phyloP scores from a whole-genome alignment of 1,140 invertebrate genomes.

The Heliconius himera region DNA sequence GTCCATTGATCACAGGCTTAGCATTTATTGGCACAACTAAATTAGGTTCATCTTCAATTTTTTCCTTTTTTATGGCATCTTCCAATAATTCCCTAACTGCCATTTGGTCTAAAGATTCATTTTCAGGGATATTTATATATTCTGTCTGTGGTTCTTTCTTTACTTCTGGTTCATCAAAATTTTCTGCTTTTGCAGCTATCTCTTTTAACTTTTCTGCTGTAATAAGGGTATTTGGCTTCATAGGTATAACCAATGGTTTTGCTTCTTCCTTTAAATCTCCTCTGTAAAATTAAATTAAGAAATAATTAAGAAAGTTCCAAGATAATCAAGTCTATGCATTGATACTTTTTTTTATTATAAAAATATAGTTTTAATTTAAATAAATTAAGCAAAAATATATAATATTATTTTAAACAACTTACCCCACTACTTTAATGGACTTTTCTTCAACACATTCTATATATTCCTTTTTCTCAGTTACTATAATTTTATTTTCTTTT shows the following conservation, averaged over 20 bases:
- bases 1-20: slow-evolving; percentile 80
- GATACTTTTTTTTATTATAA: too few relatives aligned
- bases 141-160: slow-evolving; percentile 37
- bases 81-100: slow-evolving; percentile 81
- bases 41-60: slow-evolving; percentile 54
- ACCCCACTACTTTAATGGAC: slow-evolving; percentile 87
- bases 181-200: slow-evolving; percentile 71
- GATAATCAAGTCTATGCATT: too few relatives aligned
- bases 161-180: slow-evolving; percentile 61
- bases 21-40: slow-evolving; percentile 82
- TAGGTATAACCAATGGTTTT: slow-evolving; percentile 84
- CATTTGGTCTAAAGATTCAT: slow-evolving; percentile 80
- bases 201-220: slow-evolving; percentile 80
- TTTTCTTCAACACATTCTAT: slow-evolving; percentile 89
- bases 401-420: slow-evolving; percentile 54
- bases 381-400: too few relatives aligned
- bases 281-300: slow-evolving; percentile 61
- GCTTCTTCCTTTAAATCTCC: slow-evolving; percentile 80
- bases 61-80: slow-evolving; percentile 70
- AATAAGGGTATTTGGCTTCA: slow-evolving; percentile 81
- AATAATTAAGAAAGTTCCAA: too few relatives aligned
- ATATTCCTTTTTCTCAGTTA: slow-evolving; percentile 83
- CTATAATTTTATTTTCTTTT: slow-evolving; percentile 83
- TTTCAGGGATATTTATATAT: slow-evolving; percentile 42
- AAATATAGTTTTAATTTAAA: too few relatives aligned